These are phyloP conservation scores for Clytia hemisphaerica DNA, from an alignment of 30 jellyfish, hydroid and myxozoan species.

Conservation along the genomic window DNA sequence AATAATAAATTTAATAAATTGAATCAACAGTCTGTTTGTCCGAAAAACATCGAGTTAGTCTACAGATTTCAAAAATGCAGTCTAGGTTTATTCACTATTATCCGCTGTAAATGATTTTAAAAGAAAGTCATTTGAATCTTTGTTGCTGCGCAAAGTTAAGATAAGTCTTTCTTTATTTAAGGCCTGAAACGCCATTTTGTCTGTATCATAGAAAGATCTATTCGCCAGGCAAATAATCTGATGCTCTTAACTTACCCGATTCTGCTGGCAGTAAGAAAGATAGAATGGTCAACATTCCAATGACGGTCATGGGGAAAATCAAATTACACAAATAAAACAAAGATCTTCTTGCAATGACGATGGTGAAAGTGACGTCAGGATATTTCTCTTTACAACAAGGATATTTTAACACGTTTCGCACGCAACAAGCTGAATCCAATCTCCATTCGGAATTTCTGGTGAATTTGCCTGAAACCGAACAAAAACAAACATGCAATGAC, in stretches of 20 bases:
- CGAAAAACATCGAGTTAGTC: constrained; percentile 48
- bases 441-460: constrained; percentile 44
- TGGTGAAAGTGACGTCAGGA: constrained; percentile 46
- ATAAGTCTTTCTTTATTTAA: too few species aligned
- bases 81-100: too few species aligned
- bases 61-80: constrained; percentile 36
- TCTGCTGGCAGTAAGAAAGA: constrained; percentile 75
- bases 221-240: too few species aligned
- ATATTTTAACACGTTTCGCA: constrained; percentile 27
- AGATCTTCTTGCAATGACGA: constrained; percentile 46
- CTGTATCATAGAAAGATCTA: too few species aligned
- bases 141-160: too few species aligned
- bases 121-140: too few species aligned
- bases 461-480: not conserved
- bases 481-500: too few species aligned
- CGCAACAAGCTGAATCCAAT: constrained; percentile 30
- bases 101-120: too few species aligned
- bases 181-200: too few species aligned
- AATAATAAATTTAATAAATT: too few species aligned
- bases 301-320: constrained; percentile 66
- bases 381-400: constrained; percentile 42
- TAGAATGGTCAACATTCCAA: constrained; percentile 53
- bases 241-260: constrained; percentile 25
- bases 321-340: constrained; percentile 56
- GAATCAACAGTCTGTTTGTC: too few species aligned